Evolutionary conservation across 1,140 invertebrate species (phyloP).

Genomic region (Pseudomyrmex cubaensis): DNA sequence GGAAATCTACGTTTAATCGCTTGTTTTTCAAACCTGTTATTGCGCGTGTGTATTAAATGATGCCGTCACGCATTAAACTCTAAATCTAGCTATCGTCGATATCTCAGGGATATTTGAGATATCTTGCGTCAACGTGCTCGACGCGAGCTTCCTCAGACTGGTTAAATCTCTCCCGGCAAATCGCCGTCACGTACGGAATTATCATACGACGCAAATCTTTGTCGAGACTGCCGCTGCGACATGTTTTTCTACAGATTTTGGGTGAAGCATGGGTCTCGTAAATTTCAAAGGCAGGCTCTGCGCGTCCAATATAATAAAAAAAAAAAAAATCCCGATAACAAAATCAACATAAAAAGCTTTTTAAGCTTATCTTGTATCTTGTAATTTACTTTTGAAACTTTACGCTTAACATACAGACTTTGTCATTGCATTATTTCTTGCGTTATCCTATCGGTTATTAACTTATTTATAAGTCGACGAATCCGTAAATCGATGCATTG

Average conservation of each 20-base stretch:
- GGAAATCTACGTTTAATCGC: not conserved
- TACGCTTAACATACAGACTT: not conserved
- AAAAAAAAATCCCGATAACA: not conserved
- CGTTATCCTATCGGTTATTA: not conserved
- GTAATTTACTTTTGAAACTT: not conserved
- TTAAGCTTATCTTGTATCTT: not conserved
- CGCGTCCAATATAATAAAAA: not conserved
- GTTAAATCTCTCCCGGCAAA: constrained; percentile 64
- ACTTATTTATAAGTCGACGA: constrained; percentile 33
- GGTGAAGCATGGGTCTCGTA: constrained; percentile 1
- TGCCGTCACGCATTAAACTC: constrained; percentile 4
- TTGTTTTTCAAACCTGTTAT: not conserved
- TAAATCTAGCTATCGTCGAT: constrained; percentile 40
- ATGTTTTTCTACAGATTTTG: constrained; percentile 14
- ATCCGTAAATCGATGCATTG: constrained; percentile 48
- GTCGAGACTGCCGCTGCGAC: not conserved
- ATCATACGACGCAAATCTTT: constrained; percentile 91
- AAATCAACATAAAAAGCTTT: not conserved
- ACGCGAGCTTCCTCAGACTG: constrained; percentile 37
- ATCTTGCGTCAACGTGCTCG: constrained; percentile 46
- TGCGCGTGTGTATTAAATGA: too few species aligned
- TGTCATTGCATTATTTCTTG: not conserved
- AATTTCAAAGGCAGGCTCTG: constrained; percentile 1
- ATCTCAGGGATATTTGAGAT: constrained; percentile 45
- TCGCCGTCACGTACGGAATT: constrained; percentile 84